Evolutionary conservation across 37 sponge, comb jelly and placozoan genomes (phyloP).

Genomic region (Eunapius fragilis): DNA sequence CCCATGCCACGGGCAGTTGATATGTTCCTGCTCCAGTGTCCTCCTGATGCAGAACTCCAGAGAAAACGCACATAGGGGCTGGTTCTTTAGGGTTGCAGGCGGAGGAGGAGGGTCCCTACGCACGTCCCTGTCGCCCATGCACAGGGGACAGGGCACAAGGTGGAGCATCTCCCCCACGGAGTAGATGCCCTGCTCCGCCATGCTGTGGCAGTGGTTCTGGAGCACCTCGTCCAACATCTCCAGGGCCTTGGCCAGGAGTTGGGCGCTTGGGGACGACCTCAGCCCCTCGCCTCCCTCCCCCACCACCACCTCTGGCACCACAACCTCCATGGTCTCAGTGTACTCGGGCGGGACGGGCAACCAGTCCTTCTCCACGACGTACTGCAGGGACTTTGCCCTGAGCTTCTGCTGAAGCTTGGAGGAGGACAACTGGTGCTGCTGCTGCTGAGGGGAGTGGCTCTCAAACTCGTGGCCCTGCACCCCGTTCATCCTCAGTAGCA

Average conservation of each 20-base stretch:
- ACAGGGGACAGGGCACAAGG: slow-evolving; percentile 57
- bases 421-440: neutral
- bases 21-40: slow-evolving; percentile 15
- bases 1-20: slow-evolving; percentile 50
- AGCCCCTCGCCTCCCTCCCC: neutral
- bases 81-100: neutral
- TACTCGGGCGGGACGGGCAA: slow-evolving; percentile 13
- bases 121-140: slow-evolving; percentile 51
- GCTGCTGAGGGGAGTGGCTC: too few relatives aligned
- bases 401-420: neutral
- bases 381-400: neutral
- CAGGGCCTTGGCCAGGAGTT: slow-evolving; percentile 40
- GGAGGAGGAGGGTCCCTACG: neutral
- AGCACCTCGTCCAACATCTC: slow-evolving; percentile 60
- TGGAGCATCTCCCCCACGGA: slow-evolving; percentile 40
- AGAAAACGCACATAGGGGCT: slow-evolving; percentile 26
- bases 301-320: slow-evolving; percentile 41
- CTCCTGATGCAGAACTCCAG: slow-evolving; percentile 41
- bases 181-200: slow-evolving; percentile 50
- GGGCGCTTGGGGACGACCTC: neutral
- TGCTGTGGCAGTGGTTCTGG: slow-evolving; percentile 65
- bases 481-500: slow-evolving; percentile 54
- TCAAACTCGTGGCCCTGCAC: slow-evolving; percentile 33
- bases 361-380: slow-evolving; percentile 9
- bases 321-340: slow-evolving; percentile 50